Base-by-base conservation (phyloP, 2,797 vertebrate species). In the Miichthys miiuy region DNA sequence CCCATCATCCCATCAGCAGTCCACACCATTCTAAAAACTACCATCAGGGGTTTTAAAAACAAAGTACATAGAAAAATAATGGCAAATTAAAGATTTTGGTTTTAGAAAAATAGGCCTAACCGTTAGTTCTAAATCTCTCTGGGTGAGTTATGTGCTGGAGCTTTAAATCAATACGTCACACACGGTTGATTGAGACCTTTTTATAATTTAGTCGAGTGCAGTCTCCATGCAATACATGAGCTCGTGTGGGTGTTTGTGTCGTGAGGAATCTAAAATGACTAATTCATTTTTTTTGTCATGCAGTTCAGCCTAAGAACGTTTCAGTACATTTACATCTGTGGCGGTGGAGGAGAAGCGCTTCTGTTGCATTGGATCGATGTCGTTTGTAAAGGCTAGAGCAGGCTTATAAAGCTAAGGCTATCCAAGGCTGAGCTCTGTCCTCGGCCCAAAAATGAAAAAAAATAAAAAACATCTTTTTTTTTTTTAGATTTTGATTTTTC, bases 81-180 rank as follows among this genome's bases (percentile, higher is more conserved):
- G 79, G 80, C 82, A 90, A 91, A 88, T 81, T 13, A 83, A 88
- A 84, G 58, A 78, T 56, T 85, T 87, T 30, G 7, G 75, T 86
- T 38, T 91, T 92, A 91, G 88, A 92, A 93, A 94, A 92, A 93
- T 91, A 91, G 81, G 81, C 76, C 47, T 23, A 86, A 85, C 55
- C 30, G 21, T 71, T 72, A 6, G 68, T 76, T 77, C 61, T 74
- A 62, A 66, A 56, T 84, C 67, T 78, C 66, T 81, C 68, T 58
- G 42, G 67, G 54, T 72, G 80, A 80, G 62, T 77, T 10, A 23
- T 81, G 85, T 72, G 84, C 69, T 38, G 67, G 47, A 72, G 23
- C 46, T 73, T 77, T 1, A 21, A 16, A 41, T 69, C 41, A 25
- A 75, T 65, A 76, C 23, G 51, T 77, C 72, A 75, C 75, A 78